phyloP scores from a whole-genome alignment of 2,888 invertebrate species.

The Ptychoptera albimana region DNA sequence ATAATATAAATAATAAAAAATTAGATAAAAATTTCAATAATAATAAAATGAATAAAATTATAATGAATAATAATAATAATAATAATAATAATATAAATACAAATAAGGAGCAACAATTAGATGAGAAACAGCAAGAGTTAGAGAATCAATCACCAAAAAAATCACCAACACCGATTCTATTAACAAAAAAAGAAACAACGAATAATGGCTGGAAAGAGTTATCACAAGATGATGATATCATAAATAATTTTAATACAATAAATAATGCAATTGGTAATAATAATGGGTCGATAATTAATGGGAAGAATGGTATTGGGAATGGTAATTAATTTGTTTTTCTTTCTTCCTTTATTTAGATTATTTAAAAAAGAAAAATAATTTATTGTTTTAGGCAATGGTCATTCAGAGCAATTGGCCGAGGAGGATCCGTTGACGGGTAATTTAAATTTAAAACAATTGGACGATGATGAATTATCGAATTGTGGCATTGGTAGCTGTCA shows the following conservation, averaged over 20 bases:
- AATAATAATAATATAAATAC: neutral
- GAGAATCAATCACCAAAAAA: too few species aligned
- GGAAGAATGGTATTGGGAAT: conserved; percentile 18
- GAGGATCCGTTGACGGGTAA: conserved; percentile 27
- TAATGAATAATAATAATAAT: neutral
- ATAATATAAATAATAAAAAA: too few species aligned
- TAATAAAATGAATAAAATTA: neutral
- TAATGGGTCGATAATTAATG: conserved; percentile 19
- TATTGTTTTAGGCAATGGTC: conserved; percentile 1
- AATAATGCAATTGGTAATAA: conserved; percentile 14
- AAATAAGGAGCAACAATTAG: neutral
- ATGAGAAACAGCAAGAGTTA: neutral
- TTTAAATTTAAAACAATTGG: conserved; percentile 9
- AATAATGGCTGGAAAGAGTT: conserved; percentile 3
- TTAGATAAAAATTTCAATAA: neutral
- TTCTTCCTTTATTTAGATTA: neutral
- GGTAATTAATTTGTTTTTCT: conserved; percentile 16
- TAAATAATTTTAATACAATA: too few species aligned
- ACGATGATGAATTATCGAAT: conserved; percentile 25
- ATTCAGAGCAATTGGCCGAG: conserved; percentile 16
- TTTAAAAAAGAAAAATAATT: neutral
- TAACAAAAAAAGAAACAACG: neutral
- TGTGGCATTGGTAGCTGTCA: conserved; percentile 71
- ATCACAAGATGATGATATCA: neutral
- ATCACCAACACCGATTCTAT: too few species aligned